These are phyloP conservation scores for Caenorhabditis drosophilae DNA, from an alignment of 2,888 invertebrate species.

Conservation along the genomic window DNA sequence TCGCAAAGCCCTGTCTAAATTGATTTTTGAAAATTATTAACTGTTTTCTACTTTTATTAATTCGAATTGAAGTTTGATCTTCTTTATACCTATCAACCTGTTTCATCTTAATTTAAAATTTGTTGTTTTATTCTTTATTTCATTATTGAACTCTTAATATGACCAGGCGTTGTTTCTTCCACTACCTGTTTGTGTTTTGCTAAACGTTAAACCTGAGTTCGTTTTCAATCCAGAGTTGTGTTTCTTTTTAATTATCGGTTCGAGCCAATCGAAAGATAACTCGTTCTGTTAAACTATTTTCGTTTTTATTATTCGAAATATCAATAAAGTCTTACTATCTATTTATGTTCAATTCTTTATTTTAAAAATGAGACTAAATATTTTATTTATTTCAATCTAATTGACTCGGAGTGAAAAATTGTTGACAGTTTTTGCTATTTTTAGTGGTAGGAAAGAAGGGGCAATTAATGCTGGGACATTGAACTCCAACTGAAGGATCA, in stretches of 20 bases:
- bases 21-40: neutral
- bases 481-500: conserved; percentile 25
- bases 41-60: neutral
- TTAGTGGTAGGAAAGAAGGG: conserved; percentile 47
- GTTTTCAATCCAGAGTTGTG: no score
- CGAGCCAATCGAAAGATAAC: conserved; percentile 1
- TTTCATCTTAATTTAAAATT: no score
- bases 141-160: no score
- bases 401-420: conserved; percentile 19
- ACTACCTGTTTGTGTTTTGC: no score
- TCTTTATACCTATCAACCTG: no score
- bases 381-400: conserved; percentile 11
- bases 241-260: no score
- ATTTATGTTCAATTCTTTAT: conserved; percentile 1
- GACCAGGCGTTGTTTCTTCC: no score
- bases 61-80: neutral
- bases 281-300: no score
- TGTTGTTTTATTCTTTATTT: no score
- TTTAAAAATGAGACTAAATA: neutral
- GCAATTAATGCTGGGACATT: conserved; percentile 32
- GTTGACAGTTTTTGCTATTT: conserved; percentile 39
- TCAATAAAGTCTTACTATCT: neutral
- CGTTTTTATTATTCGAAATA: neutral
- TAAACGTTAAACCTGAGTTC: no score
- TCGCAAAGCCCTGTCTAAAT: conserved; percentile 17